phyloP scores from a whole-genome alignment of 30 jellyfish, hydroid and myxozoan species.

The Sanderia malayensis region DNA sequence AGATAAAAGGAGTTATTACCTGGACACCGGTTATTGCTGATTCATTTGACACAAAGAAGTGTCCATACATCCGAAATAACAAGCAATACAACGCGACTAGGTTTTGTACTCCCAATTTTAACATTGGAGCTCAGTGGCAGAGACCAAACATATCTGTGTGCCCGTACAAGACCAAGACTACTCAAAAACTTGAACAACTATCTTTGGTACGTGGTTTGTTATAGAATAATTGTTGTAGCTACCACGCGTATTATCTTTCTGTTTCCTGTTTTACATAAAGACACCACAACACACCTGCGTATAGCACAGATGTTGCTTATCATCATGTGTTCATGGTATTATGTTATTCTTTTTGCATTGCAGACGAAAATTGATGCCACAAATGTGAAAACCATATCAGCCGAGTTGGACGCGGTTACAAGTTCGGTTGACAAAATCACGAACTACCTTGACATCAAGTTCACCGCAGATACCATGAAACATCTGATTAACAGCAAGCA shows the following conservation, averaged over 20 bases:
- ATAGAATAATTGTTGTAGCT: no score
- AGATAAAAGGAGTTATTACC: conserved; percentile 35
- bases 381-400: conserved; percentile 25
- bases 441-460: conserved; percentile 53
- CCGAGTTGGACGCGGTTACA: conserved; percentile 33
- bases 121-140: conserved; percentile 46
- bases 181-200: conserved; percentile 29
- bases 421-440: conserved; percentile 29
- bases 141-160: conserved; percentile 28
- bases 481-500: conserved; percentile 27
- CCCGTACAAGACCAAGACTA: conserved; percentile 42
- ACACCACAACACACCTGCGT: no score
- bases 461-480: conserved; percentile 49
- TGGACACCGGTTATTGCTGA: conserved; percentile 43
- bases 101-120: conserved; percentile 31
- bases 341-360: no score
- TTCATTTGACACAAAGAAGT: conserved; percentile 10
- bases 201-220: conserved; percentile 18
- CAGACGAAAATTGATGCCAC: conserved; percentile 38
- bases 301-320: no score
- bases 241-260: no score
- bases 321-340: no score
- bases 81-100: conserved; percentile 11
- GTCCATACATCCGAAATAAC: conserved; percentile 21
- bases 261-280: no score